phyloP scores from a whole-genome alignment of 2,797 vertebrate genomes.

The Bovichtus variegatus region DNA sequence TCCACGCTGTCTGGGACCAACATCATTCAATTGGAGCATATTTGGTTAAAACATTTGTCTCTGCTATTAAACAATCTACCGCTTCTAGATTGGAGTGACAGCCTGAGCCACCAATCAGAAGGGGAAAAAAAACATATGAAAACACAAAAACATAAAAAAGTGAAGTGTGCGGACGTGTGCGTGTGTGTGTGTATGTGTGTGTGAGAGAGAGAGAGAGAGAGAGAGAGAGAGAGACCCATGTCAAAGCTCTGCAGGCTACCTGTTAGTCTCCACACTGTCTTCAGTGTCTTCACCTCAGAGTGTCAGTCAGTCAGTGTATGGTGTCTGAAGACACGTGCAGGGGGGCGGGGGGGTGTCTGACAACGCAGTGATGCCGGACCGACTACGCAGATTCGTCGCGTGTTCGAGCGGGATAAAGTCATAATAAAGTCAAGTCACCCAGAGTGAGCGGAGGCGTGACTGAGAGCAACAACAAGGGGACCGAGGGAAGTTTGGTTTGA shows the following conservation, averaged over 20 bases:
- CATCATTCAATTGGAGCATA: neutral
- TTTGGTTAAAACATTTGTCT: neutral
- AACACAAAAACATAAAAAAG: too few species aligned
- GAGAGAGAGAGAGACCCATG: slow-evolving; percentile 3
- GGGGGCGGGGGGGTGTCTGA: neutral
- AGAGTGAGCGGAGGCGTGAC: neutral
- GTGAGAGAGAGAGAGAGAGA: slow-evolving; percentile 8
- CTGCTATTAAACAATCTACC: neutral
- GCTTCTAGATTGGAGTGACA: slow-evolving; percentile 12
- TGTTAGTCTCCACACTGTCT: slow-evolving; percentile 24
- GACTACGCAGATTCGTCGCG: neutral
- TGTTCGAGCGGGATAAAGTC: slow-evolving; percentile 19
- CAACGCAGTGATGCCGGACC: slow-evolving; percentile 34
- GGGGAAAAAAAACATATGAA: neutral
- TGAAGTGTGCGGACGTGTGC: too few species aligned
- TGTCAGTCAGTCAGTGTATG: slow-evolving; percentile 5
- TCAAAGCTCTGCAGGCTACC: slow-evolving; percentile 31
- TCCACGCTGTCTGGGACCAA: neutral
- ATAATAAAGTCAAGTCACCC: neutral
- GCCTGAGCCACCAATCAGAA: slow-evolving; percentile 25
- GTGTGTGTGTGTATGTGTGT: too few species aligned
- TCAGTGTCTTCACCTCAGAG: neutral
- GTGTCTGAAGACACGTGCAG: neutral
- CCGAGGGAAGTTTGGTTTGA: slow-evolving; percentile 18
- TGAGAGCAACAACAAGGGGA: neutral